Evolutionary conservation across 2,113 vertebrate genomes (phyloP).

Genomic region (Capricornis sumatraensis): DNA sequence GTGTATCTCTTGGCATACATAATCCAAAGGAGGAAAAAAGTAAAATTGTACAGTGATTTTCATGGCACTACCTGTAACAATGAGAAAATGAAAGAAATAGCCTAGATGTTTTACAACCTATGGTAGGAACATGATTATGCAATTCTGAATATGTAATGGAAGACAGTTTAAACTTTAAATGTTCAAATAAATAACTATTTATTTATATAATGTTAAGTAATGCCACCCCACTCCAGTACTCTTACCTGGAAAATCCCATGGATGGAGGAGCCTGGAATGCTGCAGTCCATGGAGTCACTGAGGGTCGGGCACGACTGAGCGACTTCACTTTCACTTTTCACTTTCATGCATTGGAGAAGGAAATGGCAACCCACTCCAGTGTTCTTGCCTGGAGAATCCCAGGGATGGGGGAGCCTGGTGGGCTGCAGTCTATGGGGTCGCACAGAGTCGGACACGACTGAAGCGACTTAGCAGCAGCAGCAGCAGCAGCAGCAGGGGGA

Average conservation of each 20-base stretch:
- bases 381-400: too few species aligned
- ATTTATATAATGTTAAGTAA: background rate
- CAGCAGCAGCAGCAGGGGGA: background rate
- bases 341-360: too few species aligned
- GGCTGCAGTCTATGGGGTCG: rapidly evolving
- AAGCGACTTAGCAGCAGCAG: too few species aligned
- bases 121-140: background rate
- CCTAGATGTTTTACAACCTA: background rate
- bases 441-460: too few species aligned
- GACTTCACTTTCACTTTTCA: too few species aligned
- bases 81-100: background rate
- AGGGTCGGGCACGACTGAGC: too few species aligned
- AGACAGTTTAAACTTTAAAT: background rate
- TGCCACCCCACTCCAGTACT: too few species aligned
- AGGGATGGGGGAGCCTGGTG: too few species aligned
- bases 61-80: background rate
- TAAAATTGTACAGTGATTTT: background rate
- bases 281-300: too few species aligned
- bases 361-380: too few species aligned
- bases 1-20: background rate
- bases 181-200: background rate
- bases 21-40: background rate
- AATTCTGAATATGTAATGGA: background rate
- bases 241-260: too few species aligned
- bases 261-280: too few species aligned